phyloP scores from a whole-genome alignment of 2,113 vertebrate species.

The Alaudala cheleensis region DNA sequence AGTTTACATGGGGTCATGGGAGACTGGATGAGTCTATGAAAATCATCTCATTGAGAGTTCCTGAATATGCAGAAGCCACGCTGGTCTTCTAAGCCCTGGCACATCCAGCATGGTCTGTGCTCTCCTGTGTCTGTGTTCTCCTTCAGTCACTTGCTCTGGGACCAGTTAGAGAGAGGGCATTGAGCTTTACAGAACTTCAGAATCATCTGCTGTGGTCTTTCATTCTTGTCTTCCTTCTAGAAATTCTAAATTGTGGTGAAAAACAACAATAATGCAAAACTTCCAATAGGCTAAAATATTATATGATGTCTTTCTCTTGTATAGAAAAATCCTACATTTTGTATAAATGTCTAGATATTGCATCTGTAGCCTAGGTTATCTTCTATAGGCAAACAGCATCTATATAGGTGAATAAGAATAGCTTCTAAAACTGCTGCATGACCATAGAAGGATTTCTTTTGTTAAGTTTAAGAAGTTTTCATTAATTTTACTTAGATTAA shows the following conservation, averaged over 20 bases:
- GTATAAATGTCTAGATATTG: neutral
- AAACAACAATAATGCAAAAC: neutral
- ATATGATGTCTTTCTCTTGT: neutral
- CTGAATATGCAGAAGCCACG: neutral
- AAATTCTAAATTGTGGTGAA: neutral
- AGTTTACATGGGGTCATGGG: neutral
- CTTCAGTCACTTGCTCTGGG: neutral
- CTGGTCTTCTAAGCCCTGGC: neutral
- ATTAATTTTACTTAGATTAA: neutral
- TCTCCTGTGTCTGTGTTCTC: fast-evolving
- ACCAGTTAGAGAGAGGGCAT: neutral
- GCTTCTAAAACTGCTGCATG: neutral
- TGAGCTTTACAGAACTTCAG: neutral
- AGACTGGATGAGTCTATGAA: neutral
- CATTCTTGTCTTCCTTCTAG: neutral
- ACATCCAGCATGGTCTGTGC: neutral
- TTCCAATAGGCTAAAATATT: neutral
- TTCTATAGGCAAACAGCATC: neutral
- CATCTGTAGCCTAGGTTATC: neutral
- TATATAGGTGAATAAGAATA: neutral
- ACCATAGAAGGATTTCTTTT: neutral
- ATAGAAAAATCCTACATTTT: neutral
- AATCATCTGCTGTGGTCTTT: neutral
- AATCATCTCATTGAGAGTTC: neutral
- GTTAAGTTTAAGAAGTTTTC: neutral